Percentiles rank a stretch among this genome's conserved stretches.
Evolutionary conservation across 2,797 vertebrate species (phyloP).

Genomic region (Cossypha dichroa): DNA sequence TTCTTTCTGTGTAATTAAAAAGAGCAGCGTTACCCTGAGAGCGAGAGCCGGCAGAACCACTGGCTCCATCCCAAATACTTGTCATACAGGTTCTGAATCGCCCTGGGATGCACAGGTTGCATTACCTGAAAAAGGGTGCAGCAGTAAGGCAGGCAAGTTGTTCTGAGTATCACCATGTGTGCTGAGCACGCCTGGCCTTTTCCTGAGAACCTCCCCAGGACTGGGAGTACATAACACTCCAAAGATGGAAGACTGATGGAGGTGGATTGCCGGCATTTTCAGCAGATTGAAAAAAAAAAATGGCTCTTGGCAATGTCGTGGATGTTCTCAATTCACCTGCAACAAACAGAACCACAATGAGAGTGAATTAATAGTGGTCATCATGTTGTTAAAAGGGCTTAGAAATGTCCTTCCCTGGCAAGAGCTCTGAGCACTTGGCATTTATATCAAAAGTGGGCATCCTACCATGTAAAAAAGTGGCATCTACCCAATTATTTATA

Average conservation of each 20-base stretch:
- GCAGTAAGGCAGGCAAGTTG: neutral
- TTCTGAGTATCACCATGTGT: neutral
- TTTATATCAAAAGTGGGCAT: neutral
- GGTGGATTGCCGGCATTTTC: neutral
- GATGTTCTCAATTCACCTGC: neutral
- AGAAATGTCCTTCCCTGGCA: neutral
- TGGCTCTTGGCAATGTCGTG: neutral
- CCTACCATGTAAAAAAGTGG: neutral
- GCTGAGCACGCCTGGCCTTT: neutral
- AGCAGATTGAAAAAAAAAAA: neutral
- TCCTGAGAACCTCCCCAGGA: neutral
- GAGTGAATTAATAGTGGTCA: neutral
- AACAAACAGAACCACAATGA: neutral
- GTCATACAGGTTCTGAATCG: conserved; percentile 40
- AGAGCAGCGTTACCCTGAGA: neutral
- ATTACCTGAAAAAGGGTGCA: conserved; percentile 26
- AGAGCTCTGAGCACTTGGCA: neutral
- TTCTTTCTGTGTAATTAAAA: conserved; percentile 1
- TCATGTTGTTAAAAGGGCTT: neutral
- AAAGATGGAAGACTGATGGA: neutral
- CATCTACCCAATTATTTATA: neutral
- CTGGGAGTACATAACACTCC: rapidly evolving
- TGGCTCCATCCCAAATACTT: neutral
- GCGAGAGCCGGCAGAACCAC: neutral
- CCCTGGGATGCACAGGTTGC: neutral